Evolutionary conservation across 2,797 vertebrate species (phyloP), one percentile per base, ranked within the genome.

Genomic region (Paramormyrops hopkinsi): DNA sequence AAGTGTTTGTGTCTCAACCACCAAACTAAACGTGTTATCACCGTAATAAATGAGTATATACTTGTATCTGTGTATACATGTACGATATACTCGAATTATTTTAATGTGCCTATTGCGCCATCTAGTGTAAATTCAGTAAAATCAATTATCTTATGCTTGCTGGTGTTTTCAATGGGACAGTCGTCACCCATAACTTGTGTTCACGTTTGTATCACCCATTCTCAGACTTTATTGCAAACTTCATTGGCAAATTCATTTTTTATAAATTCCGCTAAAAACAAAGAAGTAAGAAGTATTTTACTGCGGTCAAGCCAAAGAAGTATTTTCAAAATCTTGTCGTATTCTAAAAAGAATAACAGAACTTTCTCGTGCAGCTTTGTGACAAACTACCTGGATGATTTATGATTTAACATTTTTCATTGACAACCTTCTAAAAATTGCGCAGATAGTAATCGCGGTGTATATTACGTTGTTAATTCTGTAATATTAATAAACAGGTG

Each of bases 31-130:
- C n/a, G 37, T 82, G 76, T 46, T 82, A 82, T 44, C 76, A 22
- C 19, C 41, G 76, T 46, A 82, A 82, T 79, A 79, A 9, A 79
- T 46, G 41, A 46, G 9, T 44, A 46, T 82, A 82, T 46, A 44
- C 76, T 82, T 82, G 41, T 76, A 76, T 82, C 41, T 82, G 19
- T 82, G 2, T 82, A 82, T 82, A 11, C 76, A 82, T n/a, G 44
- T 25, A 33, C 83, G 7, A 46, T 46, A 82, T 22, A 82, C 14
- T 76, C 14, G 41, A 33, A 59, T 9, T 37, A 59, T 87, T 87
- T 87, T 3, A 76, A 51, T 87, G 33, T 54, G 29, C 85, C 17
- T 88, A n/a, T 89, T 91, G 89, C 91, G 41, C 91, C 93, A 92
- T 88, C 94, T 91, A 86, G 29, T 44, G 85, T 46, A 19, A 82